A percentile compares a stretch with the other conserved stretches of the same genome.
These are phyloP conservation scores for Spodoptera litura DNA, from an alignment of 1,140 invertebrate genomes.

Conservation along the genomic window DNA sequence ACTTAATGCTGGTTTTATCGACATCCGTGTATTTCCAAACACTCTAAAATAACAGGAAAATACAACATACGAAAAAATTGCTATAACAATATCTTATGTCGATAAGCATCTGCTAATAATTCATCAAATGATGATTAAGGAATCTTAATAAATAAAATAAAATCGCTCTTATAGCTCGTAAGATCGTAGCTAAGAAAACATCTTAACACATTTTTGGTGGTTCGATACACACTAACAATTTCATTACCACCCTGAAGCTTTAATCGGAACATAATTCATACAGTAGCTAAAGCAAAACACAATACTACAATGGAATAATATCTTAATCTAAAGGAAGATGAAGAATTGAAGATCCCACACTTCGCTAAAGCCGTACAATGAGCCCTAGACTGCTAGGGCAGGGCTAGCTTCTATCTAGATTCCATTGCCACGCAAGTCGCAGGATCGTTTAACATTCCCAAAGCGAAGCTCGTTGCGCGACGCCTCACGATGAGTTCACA, in stretches of 20 bases:
- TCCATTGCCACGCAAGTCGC: conserved; percentile 45
- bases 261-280: neutral
- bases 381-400: too few species aligned
- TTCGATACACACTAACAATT: too few species aligned
- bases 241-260: too few species aligned
- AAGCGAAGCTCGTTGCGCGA: conserved; percentile 36
- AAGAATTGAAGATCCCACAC: conserved; percentile 24
- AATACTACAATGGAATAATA: conserved; percentile 8
- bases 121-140: too few species aligned
- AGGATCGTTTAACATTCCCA: conserved; percentile 56
- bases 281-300: conserved; percentile 1
- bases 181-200: too few species aligned
- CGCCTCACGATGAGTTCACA: conserved; percentile 51
- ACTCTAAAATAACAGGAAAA: neutral
- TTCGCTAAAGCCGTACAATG: conserved; percentile 24
- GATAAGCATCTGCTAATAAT: too few species aligned
- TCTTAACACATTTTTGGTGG: too few species aligned
- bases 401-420: conserved; percentile 52
- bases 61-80: too few species aligned
- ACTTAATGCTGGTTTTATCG: conserved; percentile 3
- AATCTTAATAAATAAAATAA: too few species aligned
- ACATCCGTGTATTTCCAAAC: neutral
- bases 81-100: too few species aligned
- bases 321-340: conserved; percentile 1
- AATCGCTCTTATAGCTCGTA: too few species aligned